Percentiles rank a stretch among this genome's conserved stretches.
Evolutionary conservation across 2,113 vertebrate genomes (phyloP).

Genomic region (Chaetodon auriga): DNA sequence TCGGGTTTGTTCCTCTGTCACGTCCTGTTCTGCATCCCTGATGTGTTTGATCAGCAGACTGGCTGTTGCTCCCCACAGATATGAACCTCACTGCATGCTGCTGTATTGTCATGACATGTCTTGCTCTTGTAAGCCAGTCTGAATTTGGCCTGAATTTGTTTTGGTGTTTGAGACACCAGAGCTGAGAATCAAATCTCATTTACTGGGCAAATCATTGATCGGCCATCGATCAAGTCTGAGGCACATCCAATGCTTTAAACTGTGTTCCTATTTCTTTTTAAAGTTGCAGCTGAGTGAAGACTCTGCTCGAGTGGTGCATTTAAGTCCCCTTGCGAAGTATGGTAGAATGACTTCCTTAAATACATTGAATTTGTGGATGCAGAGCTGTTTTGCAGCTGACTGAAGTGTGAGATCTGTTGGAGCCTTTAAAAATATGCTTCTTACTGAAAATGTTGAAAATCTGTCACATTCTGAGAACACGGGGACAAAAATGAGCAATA

Average conservation of each 20-base stretch:
- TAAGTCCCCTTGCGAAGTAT: background rate
- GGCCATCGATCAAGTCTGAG: background rate
- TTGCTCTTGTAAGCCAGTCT: background rate
- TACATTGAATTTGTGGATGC: background rate
- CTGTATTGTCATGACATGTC: background rate
- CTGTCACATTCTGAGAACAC: background rate
- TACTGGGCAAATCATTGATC: background rate
- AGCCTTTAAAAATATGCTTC: background rate
- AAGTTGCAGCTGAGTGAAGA: background rate
- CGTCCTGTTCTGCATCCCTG: conserved; percentile 16
- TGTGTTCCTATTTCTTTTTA: background rate
- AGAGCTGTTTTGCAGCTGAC: background rate
- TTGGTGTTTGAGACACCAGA: background rate
- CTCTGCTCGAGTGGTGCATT: background rate
- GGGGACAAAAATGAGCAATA: background rate
- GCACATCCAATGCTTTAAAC: background rate
- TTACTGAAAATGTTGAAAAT: background rate
- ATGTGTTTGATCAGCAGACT: conserved; percentile 17
- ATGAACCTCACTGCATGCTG: background rate
- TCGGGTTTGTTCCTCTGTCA: conserved; percentile 31
- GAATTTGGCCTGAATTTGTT: background rate
- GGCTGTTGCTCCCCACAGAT: conserved; percentile 13
- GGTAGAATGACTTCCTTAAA: background rate
- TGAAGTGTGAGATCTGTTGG: background rate
- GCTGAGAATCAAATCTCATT: too few species aligned